A percentile compares a stretch with the other conserved stretches of the same genome.
phyloP scores from a whole-genome alignment of 1,140 invertebrate species.

The Hylaeus anthracinus region DNA sequence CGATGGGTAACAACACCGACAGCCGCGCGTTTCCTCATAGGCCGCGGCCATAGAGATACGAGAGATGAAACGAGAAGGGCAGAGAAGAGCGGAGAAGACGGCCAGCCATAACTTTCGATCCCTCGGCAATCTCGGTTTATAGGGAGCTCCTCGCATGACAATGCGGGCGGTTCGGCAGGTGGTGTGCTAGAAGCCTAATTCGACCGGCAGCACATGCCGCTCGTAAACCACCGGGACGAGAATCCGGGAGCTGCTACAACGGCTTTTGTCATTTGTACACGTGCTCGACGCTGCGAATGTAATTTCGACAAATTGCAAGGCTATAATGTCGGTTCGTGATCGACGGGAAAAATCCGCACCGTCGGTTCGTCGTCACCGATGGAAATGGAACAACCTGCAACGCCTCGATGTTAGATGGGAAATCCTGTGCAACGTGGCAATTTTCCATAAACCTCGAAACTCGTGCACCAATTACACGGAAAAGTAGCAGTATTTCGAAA shows the following conservation, averaged over 20 bases:
- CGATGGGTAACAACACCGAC: constrained; percentile 28
- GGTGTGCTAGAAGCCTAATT: constrained; percentile 56
- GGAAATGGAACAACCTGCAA: not conserved
- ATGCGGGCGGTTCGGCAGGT: constrained; percentile 61
- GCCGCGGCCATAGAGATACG: constrained; percentile 18
- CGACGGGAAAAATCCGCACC: constrained; percentile 19
- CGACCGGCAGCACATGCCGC: constrained; percentile 57
- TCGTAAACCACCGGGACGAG: constrained; percentile 53
- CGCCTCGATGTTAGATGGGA: not conserved
- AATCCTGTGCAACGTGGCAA: constrained; percentile 6
- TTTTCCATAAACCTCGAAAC: constrained; percentile 21
- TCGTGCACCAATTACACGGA: constrained; percentile 48
- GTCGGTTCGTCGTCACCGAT: not conserved
- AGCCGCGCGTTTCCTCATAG: constrained; percentile 49
- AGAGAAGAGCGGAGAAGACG: constrained; percentile 31
- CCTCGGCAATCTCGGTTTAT: constrained; percentile 69
- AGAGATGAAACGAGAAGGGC: constrained; percentile 31
- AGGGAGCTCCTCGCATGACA: constrained; percentile 62
- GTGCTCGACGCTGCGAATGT: constrained; percentile 42
- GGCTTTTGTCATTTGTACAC: constrained; percentile 50
- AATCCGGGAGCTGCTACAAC: constrained; percentile 10
- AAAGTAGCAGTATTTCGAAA: constrained; percentile 59
- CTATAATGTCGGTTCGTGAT: constrained; percentile 21
- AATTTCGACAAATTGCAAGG: constrained; percentile 58
- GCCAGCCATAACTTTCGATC: constrained; percentile 63